Conservation (phyloP, 2,888 invertebrate genomes). For the Euproctis similis region DNA sequence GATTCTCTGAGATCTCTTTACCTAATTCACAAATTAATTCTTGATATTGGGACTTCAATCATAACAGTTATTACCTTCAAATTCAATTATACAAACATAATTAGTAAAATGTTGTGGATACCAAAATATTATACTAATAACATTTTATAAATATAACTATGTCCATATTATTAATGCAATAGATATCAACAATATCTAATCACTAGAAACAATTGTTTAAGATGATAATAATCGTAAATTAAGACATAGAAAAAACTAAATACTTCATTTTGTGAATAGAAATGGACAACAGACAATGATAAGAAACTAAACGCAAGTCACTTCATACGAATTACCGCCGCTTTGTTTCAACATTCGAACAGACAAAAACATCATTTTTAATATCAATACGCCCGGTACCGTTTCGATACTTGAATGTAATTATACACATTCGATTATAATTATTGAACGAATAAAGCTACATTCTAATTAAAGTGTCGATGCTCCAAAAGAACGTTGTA, state of each 20-base stretch:
- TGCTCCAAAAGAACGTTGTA: slow-evolving; percentile 27
- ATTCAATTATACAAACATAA: too few species aligned
- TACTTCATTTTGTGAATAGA: slow-evolving; percentile 56
- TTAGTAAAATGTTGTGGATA: too few species aligned
- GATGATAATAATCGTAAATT: slow-evolving; percentile 25
- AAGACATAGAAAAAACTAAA: slow-evolving; percentile 38
- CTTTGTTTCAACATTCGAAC: slow-evolving; percentile 64
- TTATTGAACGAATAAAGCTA: slow-evolving; percentile 40
- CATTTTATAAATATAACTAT: too few species aligned
- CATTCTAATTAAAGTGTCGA: slow-evolving; percentile 56
- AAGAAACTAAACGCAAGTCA: slow-evolving; percentile 62
- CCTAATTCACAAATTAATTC: too few species aligned
- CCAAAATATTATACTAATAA: too few species aligned
- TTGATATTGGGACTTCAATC: too few species aligned
- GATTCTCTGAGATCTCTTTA: too few species aligned
- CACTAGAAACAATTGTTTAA: neutral
- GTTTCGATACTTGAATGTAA: slow-evolving; percentile 53
- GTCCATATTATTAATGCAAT: neutral
- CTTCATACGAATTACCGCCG: slow-evolving; percentile 67
- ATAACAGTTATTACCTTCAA: too few species aligned
- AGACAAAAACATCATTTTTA: slow-evolving; percentile 61
- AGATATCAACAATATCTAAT: neutral
- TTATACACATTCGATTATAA: slow-evolving; percentile 48
- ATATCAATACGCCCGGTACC: slow-evolving; percentile 45
- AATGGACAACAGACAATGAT: slow-evolving; percentile 57